Base-by-base conservation (phyloP, 2,113 vertebrate species). In the Chloroceryle aenea region DNA sequence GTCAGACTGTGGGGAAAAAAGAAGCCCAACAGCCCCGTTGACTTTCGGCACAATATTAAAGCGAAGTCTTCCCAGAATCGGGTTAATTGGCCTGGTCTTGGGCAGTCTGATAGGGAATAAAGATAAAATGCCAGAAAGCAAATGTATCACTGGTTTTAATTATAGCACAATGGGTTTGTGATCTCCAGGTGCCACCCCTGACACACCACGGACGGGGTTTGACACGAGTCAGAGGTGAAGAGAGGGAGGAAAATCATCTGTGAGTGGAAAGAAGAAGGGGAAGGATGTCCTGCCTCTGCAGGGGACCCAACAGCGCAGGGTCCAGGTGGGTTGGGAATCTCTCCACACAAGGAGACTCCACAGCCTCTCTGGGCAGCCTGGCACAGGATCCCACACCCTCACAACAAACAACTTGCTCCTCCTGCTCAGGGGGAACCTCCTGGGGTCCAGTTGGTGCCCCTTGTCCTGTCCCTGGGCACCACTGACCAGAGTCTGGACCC, bases 1-100 rank as follows among this genome's bases (percentile, higher is more conserved):
- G 78, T 83, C 93, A 71, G 96, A 68, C 13, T 71, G 85, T 55
- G n/a, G 75, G 14, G 23, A 94, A 95, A 93, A 95, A 85, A 8
- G 48, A 12, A 18, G 58, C 81, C 62, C 2, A 36, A 38, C 61
- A 56, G 81, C 75, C 32, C 36, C 16, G 76, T 29, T 88, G 97
- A 94, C 93, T 92, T 97, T 68, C 9, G 36, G 56, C 50, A 64
- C 3, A 2, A 27, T 45, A 81, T 94, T 78, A 92, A 93, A 93
- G 85, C 45, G 23, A 90, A 91, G 56, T 90, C 87, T 63, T 45
- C 95, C 84, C 77, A 93, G 71, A 23, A 72, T 58, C n/a, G 19
- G 40, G 77, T 62, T 91, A 74, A 95, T 95, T 94, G 85, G 42
- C 80, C 84, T 59, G 34, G 80, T 58, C 88, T 85, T 80, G 38